Evolutionary conservation across 2,888 invertebrate genomes (phyloP).

Genomic region (Lasioglossum figueresi): DNA sequence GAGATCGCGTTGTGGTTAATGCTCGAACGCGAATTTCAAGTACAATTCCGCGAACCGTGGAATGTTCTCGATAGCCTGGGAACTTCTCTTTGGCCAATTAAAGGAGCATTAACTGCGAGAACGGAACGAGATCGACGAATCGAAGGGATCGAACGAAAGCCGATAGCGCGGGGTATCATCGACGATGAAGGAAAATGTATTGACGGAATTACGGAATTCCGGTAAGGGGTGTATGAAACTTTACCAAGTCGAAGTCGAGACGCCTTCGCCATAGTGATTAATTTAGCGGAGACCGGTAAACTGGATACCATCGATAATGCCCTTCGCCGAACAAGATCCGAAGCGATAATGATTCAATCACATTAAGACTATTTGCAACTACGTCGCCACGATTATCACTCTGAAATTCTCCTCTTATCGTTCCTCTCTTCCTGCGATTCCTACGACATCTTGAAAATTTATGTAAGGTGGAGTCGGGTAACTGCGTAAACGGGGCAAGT

Average conservation of each 20-base stretch:
- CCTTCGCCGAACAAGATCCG: conserved; percentile 45
- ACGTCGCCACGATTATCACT: conserved; percentile 34
- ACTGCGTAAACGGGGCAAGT: too few relatives aligned
- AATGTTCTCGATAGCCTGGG: neutral
- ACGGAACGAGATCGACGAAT: neutral
- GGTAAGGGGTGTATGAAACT: neutral
- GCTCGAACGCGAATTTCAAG: neutral
- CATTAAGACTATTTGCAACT: conserved; percentile 42
- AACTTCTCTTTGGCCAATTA: conserved; percentile 6
- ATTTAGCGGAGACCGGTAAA: conserved; percentile 56
- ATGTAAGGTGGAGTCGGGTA: too few relatives aligned
- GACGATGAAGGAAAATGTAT: conserved; percentile 21
- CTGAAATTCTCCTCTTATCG: neutral
- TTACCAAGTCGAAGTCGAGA: neutral
- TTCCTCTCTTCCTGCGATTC: too few relatives aligned
- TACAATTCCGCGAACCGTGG: neutral
- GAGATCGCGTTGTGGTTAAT: neutral
- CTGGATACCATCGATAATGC: conserved; percentile 52
- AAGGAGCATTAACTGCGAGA: conserved; percentile 18
- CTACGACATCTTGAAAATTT: too few relatives aligned
- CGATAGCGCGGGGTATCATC: neutral
- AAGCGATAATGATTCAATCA: conserved; percentile 57
- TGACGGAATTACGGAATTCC: conserved; percentile 20
- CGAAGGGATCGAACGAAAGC: conserved; percentile 16
- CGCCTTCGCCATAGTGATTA: conserved; percentile 43